These are phyloP conservation scores for Pteropus alecto DNA, from an alignment of 2,113 vertebrate species.

Conservation along the genomic window DNA sequence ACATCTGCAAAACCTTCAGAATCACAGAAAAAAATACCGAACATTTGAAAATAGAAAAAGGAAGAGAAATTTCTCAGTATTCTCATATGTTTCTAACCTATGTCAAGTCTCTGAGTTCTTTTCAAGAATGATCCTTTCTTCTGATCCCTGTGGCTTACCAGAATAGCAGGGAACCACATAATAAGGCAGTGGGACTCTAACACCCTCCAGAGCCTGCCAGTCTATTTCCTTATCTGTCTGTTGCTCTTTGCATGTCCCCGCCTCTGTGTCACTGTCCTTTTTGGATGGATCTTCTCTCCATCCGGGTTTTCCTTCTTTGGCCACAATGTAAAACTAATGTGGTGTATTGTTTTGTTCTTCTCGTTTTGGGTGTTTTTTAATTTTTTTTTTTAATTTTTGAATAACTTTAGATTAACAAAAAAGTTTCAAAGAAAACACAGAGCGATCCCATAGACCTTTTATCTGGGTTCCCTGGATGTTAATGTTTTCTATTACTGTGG, in stretches of 20 bases:
- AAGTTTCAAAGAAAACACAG: not conserved
- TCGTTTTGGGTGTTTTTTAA: not conserved
- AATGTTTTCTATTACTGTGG: not conserved
- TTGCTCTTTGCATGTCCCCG: not conserved
- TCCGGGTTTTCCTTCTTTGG: constrained; percentile 15
- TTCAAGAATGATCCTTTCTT: not conserved
- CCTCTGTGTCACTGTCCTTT: not conserved
- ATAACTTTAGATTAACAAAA: not conserved
- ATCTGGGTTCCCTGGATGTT: not conserved
- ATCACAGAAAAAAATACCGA: not conserved
- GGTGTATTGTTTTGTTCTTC: not conserved
- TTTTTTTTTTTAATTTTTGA: not conserved
- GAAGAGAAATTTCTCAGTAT: not conserved
- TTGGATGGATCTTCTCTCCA: not conserved
- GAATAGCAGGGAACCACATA: not conserved
- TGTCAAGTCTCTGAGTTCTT: not conserved
- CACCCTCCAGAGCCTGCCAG: not conserved
- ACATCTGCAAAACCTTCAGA: constrained; percentile 2
- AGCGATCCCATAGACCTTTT: not conserved
- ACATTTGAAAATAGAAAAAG: not conserved
- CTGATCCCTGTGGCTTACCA: not conserved
- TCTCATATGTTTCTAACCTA: not conserved
- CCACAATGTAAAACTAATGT: not conserved
- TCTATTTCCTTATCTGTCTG: not conserved
- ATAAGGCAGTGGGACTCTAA: not conserved